These are phyloP conservation scores for Aleiodes sp. DNA, from an alignment of 1,140 invertebrate species.

Conservation along the genomic window DNA sequence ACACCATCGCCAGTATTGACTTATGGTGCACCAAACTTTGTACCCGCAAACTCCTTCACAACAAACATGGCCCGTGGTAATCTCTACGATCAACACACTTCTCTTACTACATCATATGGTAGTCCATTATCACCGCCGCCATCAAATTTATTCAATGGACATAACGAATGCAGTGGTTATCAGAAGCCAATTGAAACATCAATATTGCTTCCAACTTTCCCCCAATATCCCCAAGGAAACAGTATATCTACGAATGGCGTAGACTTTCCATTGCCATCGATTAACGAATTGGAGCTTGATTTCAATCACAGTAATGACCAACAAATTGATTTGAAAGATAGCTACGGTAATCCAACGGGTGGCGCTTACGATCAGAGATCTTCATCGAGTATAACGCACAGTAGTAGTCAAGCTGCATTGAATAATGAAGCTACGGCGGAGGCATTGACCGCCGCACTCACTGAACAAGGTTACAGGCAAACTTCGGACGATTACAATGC, in stretches of 20 bases:
- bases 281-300: slow-evolving; percentile 49
- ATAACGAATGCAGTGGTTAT: slow-evolving; percentile 43
- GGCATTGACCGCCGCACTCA: slow-evolving; percentile 44
- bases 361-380: slow-evolving; percentile 41
- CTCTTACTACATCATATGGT: slow-evolving; percentile 52
- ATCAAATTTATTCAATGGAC: background rate
- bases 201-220: background rate
- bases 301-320: slow-evolving; percentile 47
- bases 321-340: slow-evolving; percentile 54
- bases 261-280: slow-evolving; percentile 37
- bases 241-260: background rate
- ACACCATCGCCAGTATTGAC: slow-evolving; percentile 56
- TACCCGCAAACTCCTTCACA: slow-evolving; percentile 46
- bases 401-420: slow-evolving; percentile 12
- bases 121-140: slow-evolving; percentile 41
- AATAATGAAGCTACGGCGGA: slow-evolving; percentile 41
- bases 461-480: slow-evolving; percentile 46
- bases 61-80: slow-evolving; percentile 48
- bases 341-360: slow-evolving; percentile 56
- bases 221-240: background rate
- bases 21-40: slow-evolving; percentile 61
- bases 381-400: slow-evolving; percentile 4
- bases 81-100: slow-evolving; percentile 49
- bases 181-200: background rate
- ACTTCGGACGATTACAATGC: background rate